Evolutionary conservation across 2,113 vertebrate genomes (phyloP).

Genomic region (Indicator indicator): DNA sequence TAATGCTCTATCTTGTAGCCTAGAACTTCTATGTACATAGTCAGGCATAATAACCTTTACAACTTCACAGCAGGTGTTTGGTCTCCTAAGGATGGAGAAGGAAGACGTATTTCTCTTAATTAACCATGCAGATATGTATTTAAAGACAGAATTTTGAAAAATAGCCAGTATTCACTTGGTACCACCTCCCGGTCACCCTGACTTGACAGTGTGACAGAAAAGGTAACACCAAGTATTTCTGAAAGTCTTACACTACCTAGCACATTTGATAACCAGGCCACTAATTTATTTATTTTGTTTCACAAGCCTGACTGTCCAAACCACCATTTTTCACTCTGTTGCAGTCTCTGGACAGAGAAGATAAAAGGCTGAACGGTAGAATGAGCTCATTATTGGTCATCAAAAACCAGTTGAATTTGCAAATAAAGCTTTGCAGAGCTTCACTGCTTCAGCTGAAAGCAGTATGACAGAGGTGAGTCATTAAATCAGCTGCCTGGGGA

Average conservation of each 20-base stretch:
- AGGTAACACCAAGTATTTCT: background rate
- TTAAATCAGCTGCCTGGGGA: background rate
- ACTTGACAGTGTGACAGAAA: background rate
- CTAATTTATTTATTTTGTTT: background rate
- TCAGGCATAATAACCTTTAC: background rate
- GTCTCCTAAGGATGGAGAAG: background rate
- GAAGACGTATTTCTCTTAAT: background rate
- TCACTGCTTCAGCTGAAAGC: background rate
- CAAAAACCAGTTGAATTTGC: background rate
- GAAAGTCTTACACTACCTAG: background rate
- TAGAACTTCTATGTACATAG: background rate
- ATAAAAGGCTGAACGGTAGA: background rate
- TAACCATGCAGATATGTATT: rapidly evolving
- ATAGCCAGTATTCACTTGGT: background rate
- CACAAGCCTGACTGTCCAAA: background rate
- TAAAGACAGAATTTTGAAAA: background rate
- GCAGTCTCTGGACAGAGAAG: background rate
- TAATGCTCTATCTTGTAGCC: background rate
- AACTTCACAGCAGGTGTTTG: background rate
- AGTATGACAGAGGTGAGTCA: constrained; percentile 7
- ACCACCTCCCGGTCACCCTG: background rate
- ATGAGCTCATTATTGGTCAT: background rate
- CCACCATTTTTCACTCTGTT: background rate
- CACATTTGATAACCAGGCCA: background rate
- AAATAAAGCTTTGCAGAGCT: background rate